Evolutionary conservation across 2,113 vertebrate species (phyloP).

Genomic region (Rynchops niger): DNA sequence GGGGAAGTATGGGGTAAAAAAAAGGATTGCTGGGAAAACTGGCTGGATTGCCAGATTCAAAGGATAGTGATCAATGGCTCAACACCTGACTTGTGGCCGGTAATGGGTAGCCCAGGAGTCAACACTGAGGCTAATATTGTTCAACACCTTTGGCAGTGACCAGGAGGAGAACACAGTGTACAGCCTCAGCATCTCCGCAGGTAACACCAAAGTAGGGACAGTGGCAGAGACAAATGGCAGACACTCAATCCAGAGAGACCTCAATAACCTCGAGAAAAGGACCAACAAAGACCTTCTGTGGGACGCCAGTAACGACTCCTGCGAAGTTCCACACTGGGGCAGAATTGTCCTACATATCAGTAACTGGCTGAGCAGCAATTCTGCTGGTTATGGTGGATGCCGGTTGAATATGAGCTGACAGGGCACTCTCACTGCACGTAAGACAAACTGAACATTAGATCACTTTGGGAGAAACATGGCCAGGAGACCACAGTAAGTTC

Average conservation of each 20-base stretch:
- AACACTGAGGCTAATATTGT: background rate
- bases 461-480: background rate
- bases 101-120: background rate
- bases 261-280: background rate
- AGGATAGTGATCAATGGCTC: background rate
- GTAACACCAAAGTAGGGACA: background rate
- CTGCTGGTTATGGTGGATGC: background rate
- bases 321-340: background rate
- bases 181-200: background rate
- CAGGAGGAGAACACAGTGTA: background rate
- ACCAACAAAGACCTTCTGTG: background rate
- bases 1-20: background rate
- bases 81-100: background rate
- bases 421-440: background rate
- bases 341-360: background rate
- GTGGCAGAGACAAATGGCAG: background rate
- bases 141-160: background rate
- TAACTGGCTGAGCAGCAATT: background rate
- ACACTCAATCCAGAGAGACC: background rate
- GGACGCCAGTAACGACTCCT: background rate
- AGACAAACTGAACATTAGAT: background rate
- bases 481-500: background rate
- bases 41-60: background rate
- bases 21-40: background rate
- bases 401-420: background rate